These are phyloP conservation scores for Microcebus ravelobensis DNA, from an alignment of 2,113 vertebrate species.

Conservation along the genomic window DNA sequence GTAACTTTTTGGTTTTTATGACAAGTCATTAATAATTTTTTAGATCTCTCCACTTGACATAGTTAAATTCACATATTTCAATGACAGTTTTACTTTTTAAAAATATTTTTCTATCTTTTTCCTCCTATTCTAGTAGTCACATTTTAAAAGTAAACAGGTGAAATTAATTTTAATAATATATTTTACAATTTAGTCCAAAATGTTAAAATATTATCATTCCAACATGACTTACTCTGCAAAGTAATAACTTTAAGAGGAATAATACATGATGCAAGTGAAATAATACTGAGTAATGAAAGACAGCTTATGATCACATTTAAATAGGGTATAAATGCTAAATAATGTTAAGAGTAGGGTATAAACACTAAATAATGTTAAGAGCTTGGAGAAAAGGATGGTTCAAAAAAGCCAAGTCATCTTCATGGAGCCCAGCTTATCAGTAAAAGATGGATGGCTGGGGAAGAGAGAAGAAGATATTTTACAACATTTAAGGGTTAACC, in stretches of 20 bases:
- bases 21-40: background rate
- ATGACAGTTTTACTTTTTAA: background rate
- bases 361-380: background rate
- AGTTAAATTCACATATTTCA: background rate
- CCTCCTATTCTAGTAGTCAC: background rate
- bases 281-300: background rate
- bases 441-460: background rate
- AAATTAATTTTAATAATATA: conserved; percentile 24
- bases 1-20: background rate
- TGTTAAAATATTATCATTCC: background rate
- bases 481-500: background rate
- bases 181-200: conserved; percentile 13
- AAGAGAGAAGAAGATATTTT: background rate
- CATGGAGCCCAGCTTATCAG: background rate
- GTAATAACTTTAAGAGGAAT: background rate
- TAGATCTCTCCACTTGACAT: background rate
- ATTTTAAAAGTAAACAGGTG: conserved; percentile 16
- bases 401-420: background rate
- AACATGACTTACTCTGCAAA: background rate
- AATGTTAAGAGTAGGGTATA: background rate
- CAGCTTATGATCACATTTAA: background rate
- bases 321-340: background rate
- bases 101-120: background rate
- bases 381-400: conserved; percentile 10
- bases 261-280: background rate